A percentile compares a stretch with the other conserved stretches of the same genome.
These are phyloP conservation scores for Toxotes chatareus DNA, from an alignment of 2,113 vertebrate genomes.

Conservation along the genomic window DNA sequence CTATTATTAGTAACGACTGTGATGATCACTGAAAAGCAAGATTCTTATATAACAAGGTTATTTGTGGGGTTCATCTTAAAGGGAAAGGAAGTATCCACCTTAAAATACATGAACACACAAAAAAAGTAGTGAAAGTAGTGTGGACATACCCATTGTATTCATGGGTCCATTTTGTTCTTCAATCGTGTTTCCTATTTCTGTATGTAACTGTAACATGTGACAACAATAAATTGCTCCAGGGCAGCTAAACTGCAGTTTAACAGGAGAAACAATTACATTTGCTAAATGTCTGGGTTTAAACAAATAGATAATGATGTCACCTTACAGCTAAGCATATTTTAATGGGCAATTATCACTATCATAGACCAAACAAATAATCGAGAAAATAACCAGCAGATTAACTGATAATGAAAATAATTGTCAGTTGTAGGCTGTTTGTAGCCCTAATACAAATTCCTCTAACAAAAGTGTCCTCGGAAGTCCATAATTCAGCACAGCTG, in stretches of 20 bases:
- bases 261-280: not conserved
- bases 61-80: not conserved
- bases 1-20: conserved; percentile 14
- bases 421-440: too few species aligned
- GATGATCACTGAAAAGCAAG: not conserved
- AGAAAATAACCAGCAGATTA: too few species aligned
- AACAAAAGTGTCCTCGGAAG: too few species aligned
- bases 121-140: not conserved
- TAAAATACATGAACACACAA: not conserved
- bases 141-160: not conserved
- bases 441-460: too few species aligned
- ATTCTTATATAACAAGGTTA: conserved; percentile 14
- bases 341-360: too few species aligned
- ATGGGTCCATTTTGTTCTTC: not conserved
- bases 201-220: not conserved
- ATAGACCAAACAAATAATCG: too few species aligned
- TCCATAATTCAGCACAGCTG: too few species aligned
- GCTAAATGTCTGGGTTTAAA: not conserved
- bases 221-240: not conserved
- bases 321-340: too few species aligned
- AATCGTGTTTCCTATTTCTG: not conserved
- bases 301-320: too few species aligned
- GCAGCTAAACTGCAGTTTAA: not conserved
- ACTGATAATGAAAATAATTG: too few species aligned
- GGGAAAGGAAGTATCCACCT: not conserved